Evolutionary conservation across 2,113 vertebrate genomes (phyloP).

Genomic region (Nipponia nippon): DNA sequence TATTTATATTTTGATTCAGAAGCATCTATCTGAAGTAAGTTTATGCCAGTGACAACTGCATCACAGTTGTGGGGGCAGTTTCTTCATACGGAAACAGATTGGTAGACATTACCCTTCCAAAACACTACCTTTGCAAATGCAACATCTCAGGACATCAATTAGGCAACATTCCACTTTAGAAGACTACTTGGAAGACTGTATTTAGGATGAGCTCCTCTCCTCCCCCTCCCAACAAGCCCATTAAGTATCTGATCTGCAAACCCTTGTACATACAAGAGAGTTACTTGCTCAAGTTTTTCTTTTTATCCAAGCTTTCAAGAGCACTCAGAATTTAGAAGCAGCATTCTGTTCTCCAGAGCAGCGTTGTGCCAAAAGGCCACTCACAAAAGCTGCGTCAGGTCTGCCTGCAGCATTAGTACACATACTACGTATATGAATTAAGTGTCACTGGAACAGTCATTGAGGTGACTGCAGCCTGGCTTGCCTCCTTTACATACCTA

Average conservation of each 20-base stretch:
- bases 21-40: neutral
- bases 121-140: neutral
- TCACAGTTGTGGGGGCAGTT: neutral
- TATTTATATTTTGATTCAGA: neutral
- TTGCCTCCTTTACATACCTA: neutral
- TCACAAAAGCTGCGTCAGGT: neutral
- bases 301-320: neutral
- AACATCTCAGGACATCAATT: neutral
- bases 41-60: neutral
- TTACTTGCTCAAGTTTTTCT: neutral
- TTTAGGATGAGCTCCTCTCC: neutral
- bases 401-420: neutral
- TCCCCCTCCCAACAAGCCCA: neutral
- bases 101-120: neutral
- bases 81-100: neutral
- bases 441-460: neutral
- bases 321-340: neutral
- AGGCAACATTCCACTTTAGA: neutral
- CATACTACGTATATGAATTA: neutral
- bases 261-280: neutral
- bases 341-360: neutral
- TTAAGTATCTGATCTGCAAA: neutral
- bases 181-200: neutral
- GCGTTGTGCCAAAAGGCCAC: neutral
- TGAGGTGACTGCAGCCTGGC: neutral